phyloP scores from a whole-genome alignment of 2,113 vertebrate genomes.

The Boulengeromyrus knoepffleri region DNA sequence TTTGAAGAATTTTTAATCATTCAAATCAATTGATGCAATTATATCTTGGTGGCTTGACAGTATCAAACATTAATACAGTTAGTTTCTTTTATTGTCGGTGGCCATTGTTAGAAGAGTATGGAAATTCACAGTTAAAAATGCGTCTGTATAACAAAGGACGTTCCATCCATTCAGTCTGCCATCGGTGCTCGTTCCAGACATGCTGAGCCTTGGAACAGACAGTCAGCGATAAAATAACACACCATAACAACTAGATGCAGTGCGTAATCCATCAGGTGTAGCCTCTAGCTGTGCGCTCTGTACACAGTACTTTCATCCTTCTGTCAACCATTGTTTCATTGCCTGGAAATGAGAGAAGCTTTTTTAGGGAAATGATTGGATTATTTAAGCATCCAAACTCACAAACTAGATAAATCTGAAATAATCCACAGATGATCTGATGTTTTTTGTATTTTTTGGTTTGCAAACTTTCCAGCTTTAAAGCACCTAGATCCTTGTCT shows the following conservation, averaged over 20 bases:
- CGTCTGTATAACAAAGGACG: neutral
- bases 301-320: neutral
- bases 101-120: neutral
- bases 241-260: neutral
- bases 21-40: neutral
- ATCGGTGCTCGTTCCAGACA: neutral
- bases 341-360: neutral
- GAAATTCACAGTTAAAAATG: neutral
- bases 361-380: neutral
- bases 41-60: neutral
- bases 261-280: neutral
- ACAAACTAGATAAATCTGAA: neutral
- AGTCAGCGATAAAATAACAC: neutral
- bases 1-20: neutral
- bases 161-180: neutral
- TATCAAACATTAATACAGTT: neutral
- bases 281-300: neutral
- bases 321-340: neutral
- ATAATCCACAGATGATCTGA: neutral
- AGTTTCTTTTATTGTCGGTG: neutral
- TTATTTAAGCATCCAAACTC: neutral
- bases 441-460: neutral
- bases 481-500: neutral
- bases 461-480: neutral
- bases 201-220: neutral